Evolutionary conservation across 2,113 vertebrate genomes (phyloP).

Genomic region (Nannospalax galili): DNA sequence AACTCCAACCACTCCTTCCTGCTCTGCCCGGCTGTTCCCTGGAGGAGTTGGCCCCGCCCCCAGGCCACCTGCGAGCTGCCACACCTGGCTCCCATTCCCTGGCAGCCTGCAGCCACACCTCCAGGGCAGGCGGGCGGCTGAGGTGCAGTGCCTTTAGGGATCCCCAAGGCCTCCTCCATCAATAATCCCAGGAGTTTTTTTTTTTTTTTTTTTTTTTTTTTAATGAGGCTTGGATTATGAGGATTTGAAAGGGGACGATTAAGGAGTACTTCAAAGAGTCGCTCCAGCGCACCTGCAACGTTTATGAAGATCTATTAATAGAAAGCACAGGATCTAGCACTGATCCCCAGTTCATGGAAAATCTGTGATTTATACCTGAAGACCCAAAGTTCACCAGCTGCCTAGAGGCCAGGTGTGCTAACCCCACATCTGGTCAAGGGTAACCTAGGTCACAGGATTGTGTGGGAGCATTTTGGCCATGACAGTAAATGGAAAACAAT

Average conservation of each 20-base stretch:
- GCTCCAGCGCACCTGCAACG: slow-evolving; percentile 85
- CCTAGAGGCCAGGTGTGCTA: slow-evolving; percentile 72
- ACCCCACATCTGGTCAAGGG: slow-evolving; percentile 84
- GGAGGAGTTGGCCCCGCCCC: slow-evolving; percentile 36
- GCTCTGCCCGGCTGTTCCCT: slow-evolving; percentile 34
- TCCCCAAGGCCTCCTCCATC: slow-evolving; percentile 88
- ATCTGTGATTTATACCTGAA: slow-evolving; percentile 79
- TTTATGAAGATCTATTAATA: slow-evolving; percentile 86
- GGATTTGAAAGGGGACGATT: slow-evolving; percentile 87
- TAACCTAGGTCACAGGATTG: slow-evolving; percentile 77
- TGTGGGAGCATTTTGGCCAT: slow-evolving; percentile 67
- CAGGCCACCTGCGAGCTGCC: slow-evolving; percentile 1
- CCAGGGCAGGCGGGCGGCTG: slow-evolving; percentile 75
- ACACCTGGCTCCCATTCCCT: slow-evolving; percentile 86
- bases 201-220: too few relatives aligned
- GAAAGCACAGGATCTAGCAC: slow-evolving; percentile 78
- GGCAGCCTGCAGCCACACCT: slow-evolving; percentile 78
- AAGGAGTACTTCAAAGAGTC: slow-evolving; percentile 86
- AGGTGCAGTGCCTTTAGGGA: slow-evolving; percentile 83
- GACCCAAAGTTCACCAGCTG: slow-evolving; percentile 70
- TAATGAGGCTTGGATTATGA: slow-evolving; percentile 87
- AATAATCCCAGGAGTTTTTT: slow-evolving; percentile 88
- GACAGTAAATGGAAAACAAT: slow-evolving; percentile 73
- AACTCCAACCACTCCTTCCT: background rate
- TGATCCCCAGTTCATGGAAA: slow-evolving; percentile 84